phyloP scores from a whole-genome alignment of 2,797 vertebrate genomes.

The Leuciscus waleckii region DNA sequence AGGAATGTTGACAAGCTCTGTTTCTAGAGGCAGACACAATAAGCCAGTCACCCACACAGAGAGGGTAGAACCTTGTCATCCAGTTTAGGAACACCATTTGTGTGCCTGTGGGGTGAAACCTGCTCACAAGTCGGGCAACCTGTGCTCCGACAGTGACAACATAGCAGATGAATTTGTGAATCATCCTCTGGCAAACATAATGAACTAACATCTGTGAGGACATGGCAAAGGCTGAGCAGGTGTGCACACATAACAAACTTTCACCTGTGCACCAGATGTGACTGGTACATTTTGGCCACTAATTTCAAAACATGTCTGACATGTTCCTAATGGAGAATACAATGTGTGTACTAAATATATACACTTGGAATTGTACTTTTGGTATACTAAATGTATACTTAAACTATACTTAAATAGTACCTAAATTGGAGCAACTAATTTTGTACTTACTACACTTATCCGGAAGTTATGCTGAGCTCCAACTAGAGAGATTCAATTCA shows the following conservation, averaged over 20 bases:
- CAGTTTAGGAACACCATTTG: neutral
- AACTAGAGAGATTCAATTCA: too few species aligned
- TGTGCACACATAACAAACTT: slow-evolving; percentile 55
- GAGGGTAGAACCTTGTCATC: slow-evolving; percentile 16
- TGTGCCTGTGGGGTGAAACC: slow-evolving; percentile 7
- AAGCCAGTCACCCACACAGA: slow-evolving; percentile 8
- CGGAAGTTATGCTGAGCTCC: too few species aligned
- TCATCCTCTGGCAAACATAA: slow-evolving; percentile 37
- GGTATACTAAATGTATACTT: too few species aligned
- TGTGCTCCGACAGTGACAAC: slow-evolving; percentile 46
- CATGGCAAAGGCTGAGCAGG: slow-evolving; percentile 49
- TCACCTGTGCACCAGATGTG: slow-evolving; percentile 33
- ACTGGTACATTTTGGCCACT: neutral
- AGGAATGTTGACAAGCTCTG: slow-evolving; percentile 52
- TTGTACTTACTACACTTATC: too few species aligned
- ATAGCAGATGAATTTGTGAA: slow-evolving; percentile 44
- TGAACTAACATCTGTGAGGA: slow-evolving; percentile 26
- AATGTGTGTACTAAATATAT: too few species aligned
- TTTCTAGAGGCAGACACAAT: slow-evolving; percentile 44
- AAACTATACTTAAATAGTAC: too few species aligned
- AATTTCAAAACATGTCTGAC: neutral
- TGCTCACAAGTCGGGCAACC: slow-evolving; percentile 35
- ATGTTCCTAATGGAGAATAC: neutral
- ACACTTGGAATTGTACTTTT: too few species aligned
- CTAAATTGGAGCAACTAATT: too few species aligned